Base-by-base conservation (phyloP, 92 coral and sea anemone genomes). In the Pocillopora meandrina region DNA sequence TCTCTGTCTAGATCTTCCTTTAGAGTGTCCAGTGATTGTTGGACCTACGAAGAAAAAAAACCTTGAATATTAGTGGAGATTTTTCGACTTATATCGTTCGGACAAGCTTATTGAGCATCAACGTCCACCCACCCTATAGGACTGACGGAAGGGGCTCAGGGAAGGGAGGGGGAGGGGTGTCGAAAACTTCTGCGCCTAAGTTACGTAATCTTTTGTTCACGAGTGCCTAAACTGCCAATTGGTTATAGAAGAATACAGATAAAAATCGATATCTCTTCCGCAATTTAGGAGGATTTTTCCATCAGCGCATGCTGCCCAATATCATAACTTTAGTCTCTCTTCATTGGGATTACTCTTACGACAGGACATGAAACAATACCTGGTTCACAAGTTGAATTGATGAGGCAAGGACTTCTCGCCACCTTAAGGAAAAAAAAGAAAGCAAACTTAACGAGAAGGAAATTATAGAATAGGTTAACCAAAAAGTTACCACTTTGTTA, bases 381-480 rank as follows among this genome's bases (percentile, higher is more conserved):
- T 95, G 98, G 56, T 90, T 90, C 91, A 93, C 84, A 42, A 95
- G 93, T 65, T 94, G 88, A 47, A 90, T 92, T 17, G 98, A 93
- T 57, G 98, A 90, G 15, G 95, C 90, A n/a, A 95, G 80, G 56
- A 95, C 89, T 35, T 90, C 90, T 76, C 90, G 93, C 93, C 97
- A 95, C 72, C 98, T 95, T 57, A 59, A 68, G 57, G 61, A 71
- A 16, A 79, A 79, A 16, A 77, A 13, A 76, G 36, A 55, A 78
- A 57, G 4, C 23, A 35, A 19, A 34, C n/a, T 8, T 23, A 18
- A 52, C 31, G 31, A 74, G 56, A 2, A 34, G 9, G 26, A 21
- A 0, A 34, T 74, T 10, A 2, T 26, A 52, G 0, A 55, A 23
- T 21, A 56, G 12, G 10, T 15, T 66, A 12, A 66, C 33, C 12